Conservation (phyloP, 2,888 invertebrate genomes). For the Dicranocentrus wangi region DNA sequence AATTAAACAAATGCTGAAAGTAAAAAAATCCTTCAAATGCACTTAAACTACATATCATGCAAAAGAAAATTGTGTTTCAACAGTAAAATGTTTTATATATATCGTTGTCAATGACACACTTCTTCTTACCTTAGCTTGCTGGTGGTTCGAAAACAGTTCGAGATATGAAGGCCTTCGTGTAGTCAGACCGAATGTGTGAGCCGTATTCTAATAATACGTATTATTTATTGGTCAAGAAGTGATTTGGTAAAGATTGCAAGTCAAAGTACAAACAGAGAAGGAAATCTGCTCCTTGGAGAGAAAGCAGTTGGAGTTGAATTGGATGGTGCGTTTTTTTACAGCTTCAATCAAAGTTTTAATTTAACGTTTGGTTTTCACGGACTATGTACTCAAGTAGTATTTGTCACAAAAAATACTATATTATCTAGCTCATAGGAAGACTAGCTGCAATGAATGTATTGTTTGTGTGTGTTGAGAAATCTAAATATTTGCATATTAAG, state of each 20-base stretch:
- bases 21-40: no score
- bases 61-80: no score
- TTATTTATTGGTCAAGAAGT: not conserved
- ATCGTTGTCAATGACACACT: constrained; percentile 12
- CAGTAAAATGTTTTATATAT: not conserved
- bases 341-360: not conserved
- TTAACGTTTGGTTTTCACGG: not conserved
- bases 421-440: constrained; percentile 46
- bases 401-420: constrained; percentile 25
- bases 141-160: not conserved
- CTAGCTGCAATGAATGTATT: constrained; percentile 36
- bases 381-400: not conserved
- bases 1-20: no score
- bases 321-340: not conserved
- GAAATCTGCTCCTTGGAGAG: not conserved
- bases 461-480: not conserved
- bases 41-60: no score
- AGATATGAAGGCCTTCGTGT: not conserved
- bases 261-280: no score
- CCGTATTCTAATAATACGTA: not conserved
- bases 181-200: not conserved
- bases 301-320: not conserved
- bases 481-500: not conserved
- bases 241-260: not conserved
- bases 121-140: not conserved